These are phyloP conservation scores for Eurytoma adleriae DNA, from an alignment of 2,888 invertebrate species.

Conservation along the genomic window DNA sequence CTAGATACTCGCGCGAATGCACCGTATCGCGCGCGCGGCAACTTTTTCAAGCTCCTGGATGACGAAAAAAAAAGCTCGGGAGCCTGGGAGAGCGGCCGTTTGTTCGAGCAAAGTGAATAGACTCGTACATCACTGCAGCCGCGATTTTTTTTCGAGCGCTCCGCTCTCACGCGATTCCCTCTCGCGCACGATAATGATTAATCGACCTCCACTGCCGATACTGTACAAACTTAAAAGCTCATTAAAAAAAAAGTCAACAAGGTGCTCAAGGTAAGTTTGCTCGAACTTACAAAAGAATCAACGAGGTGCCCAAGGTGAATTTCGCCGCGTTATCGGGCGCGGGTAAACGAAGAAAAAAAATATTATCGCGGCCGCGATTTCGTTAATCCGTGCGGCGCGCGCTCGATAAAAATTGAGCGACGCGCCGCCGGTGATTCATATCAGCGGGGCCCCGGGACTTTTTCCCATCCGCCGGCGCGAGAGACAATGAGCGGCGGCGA, in stretches of 20 bases:
- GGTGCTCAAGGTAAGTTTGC: too few species aligned
- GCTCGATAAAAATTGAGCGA: neutral
- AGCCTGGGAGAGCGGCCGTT: neutral
- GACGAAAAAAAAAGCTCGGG: constrained; percentile 3
- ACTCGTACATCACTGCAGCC: neutral
- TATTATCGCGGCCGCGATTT: constrained; percentile 22
- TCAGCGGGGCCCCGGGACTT: neutral
- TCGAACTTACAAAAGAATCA: too few species aligned
- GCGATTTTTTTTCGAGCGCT: neutral
- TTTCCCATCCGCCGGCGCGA: neutral
- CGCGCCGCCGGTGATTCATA: neutral
- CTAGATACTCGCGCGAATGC: neutral
- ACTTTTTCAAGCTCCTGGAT: neutral
- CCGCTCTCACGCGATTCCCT: constrained; percentile 21
- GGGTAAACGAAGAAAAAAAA: neutral
- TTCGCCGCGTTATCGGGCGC: neutral
- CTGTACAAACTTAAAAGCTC: too few species aligned
- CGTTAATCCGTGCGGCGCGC: constrained; percentile 10
- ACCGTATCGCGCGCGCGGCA: neutral
- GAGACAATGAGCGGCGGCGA: neutral
- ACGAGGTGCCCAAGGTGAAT: neutral
- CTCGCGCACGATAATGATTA: constrained; percentile 16
- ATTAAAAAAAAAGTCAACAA: too few species aligned
- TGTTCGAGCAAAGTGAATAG: constrained; percentile 32
- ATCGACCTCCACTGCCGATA: neutral